Percentiles rank a stretch among this genome's conserved stretches.
Conservation (phyloP, 2,888 invertebrate genomes). For the Halictus quadricinctus region DNA sequence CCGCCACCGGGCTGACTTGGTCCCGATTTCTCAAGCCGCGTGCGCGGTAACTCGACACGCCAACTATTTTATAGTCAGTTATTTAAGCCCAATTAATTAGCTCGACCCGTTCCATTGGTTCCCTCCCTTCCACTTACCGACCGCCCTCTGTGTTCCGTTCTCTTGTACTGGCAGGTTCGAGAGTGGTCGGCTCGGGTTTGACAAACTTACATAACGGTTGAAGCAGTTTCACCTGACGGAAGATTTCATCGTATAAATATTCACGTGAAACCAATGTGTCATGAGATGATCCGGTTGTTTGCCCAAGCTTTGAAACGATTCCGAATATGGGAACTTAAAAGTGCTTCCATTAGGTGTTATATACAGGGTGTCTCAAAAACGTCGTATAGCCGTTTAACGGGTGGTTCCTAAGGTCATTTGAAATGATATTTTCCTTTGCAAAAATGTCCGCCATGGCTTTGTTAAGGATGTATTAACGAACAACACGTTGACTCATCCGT, state of each 20-base stretch:
- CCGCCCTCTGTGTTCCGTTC: neutral
- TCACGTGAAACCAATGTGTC: no score
- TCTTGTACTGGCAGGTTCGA: neutral
- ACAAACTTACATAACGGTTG: neutral
- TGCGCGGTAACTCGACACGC: slow-evolving; percentile 61
- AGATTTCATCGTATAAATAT: no score
- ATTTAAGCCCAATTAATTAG: slow-evolving; percentile 74
- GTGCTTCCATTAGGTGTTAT: no score
- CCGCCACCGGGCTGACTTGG: slow-evolving; percentile 49
- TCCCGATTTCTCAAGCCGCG: slow-evolving; percentile 44
- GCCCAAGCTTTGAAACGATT: no score
- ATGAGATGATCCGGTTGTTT: neutral
- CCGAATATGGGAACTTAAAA: no score
- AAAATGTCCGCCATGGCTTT: no score
- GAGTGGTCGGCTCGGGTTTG: neutral
- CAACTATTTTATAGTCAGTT: slow-evolving; percentile 71
- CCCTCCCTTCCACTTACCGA: neutral
- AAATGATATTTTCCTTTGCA: no score
- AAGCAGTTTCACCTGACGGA: neutral
- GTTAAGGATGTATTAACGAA: no score
- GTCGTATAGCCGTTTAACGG: no score
- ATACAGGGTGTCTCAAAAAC: no score
- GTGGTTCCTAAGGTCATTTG: no score
- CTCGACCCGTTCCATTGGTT: slow-evolving; percentile 24
- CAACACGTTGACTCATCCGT: no score